Percentiles rank a stretch among this genome's conserved stretches.
Conservation (phyloP, 2,113 vertebrate genomes). For the Sarotherodon lohbergeri region DNA sequence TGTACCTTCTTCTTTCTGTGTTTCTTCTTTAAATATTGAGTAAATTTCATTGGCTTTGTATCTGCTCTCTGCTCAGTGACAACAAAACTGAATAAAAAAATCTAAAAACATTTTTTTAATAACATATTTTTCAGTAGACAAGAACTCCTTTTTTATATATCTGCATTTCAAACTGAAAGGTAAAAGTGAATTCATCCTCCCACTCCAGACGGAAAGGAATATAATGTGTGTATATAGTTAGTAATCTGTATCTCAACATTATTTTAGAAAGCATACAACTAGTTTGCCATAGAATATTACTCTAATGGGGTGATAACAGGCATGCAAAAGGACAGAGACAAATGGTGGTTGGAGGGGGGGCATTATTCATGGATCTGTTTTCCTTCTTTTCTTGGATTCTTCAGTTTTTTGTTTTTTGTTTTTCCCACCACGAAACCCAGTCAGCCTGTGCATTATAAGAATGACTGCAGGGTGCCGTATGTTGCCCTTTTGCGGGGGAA, state of each 20-base stretch:
- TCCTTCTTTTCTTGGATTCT: neutral
- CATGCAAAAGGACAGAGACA: neutral
- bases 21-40: neutral
- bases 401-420: neutral
- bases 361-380: neutral
- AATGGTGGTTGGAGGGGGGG: neutral
- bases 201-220: neutral
- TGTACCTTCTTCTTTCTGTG: neutral
- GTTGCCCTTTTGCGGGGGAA: neutral
- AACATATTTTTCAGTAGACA: neutral
- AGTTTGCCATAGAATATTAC: neutral
- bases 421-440: neutral
- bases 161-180: neutral
- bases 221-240: neutral
- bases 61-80: neutral
- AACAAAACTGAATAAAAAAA: neutral
- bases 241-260: neutral
- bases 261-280: neutral
- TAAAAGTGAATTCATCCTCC: slow-evolving; percentile 14
- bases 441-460: slow-evolving; percentile 47
- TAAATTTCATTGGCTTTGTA: neutral
- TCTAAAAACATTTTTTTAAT: neutral
- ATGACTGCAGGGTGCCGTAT: neutral
- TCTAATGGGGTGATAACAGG: neutral
- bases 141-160: neutral